Evolutionary conservation across 2,113 vertebrate genomes (phyloP).

Genomic region (Mesocricetus auratus): DNA sequence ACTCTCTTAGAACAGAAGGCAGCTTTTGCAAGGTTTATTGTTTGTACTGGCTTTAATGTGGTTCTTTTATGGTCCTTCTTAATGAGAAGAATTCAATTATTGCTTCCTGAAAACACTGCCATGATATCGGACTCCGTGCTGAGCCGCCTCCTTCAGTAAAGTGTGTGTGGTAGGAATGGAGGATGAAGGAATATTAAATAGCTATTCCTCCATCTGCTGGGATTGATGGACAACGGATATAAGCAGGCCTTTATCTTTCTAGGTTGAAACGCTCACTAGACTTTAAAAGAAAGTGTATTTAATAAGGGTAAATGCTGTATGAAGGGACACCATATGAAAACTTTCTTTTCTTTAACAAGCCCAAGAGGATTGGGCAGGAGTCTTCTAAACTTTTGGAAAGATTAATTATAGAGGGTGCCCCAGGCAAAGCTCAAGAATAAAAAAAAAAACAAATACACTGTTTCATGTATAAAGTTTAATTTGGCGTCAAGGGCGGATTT

Average conservation of each 20-base stretch:
- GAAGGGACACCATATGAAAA: constrained; percentile 31
- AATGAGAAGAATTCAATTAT: constrained; percentile 80
- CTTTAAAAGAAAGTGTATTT: constrained; percentile 59
- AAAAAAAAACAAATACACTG: not conserved
- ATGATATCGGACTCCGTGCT: constrained; percentile 66
- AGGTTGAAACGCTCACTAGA: not conserved
- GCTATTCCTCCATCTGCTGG: not conserved
- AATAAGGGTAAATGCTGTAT: constrained; percentile 55
- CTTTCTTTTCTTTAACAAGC: constrained; percentile 57
- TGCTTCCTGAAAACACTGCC: constrained; percentile 76
- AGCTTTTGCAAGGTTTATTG: constrained; percentile 75
- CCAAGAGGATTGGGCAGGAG: constrained; percentile 27
- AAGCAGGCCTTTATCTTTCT: constrained; percentile 38
- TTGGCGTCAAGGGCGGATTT: not conserved
- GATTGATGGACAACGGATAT: not conserved
- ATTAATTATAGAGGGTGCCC: constrained; percentile 55
- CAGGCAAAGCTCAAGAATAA: constrained; percentile 48
- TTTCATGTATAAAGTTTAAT: constrained; percentile 32
- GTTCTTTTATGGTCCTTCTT: constrained; percentile 80
- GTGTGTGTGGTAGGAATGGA: constrained; percentile 72
- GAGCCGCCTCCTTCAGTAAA: constrained; percentile 59
- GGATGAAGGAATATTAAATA: constrained; percentile 70
- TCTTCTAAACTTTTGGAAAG: constrained; percentile 46
- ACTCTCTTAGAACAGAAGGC: constrained; percentile 65
- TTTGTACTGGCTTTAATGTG: constrained; percentile 78